Conservation (phyloP, 2,113 vertebrate species). For the Gnathonemus longibarbis region DNA sequence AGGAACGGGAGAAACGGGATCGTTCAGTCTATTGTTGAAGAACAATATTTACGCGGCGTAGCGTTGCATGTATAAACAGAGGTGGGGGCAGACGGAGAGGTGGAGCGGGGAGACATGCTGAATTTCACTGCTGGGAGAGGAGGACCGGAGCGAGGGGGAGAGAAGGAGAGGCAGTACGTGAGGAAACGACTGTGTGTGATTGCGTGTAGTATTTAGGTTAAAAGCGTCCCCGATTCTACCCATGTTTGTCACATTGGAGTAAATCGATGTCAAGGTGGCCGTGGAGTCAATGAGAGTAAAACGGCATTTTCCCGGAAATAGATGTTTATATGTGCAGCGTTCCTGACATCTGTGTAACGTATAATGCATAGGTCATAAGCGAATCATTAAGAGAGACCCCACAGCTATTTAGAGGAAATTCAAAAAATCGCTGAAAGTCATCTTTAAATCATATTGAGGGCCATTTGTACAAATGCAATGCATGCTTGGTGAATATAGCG, state of each 20-base stretch:
- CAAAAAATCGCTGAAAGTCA: background rate
- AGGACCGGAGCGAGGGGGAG: conserved; percentile 37
- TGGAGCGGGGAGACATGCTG: conserved; percentile 28
- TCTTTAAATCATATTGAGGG: background rate
- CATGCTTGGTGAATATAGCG: background rate
- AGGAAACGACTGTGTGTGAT: conserved; percentile 39
- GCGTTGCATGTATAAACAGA: conserved; percentile 41
- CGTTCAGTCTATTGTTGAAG: conserved; percentile 39
- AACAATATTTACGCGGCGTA: conserved; percentile 34
- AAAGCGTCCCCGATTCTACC: conserved; percentile 35
- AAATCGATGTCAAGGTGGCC: conserved; percentile 1
- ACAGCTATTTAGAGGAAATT: background rate
- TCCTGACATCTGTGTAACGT: background rate
- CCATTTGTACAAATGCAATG: background rate
- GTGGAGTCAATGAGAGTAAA: background rate
- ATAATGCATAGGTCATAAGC: background rate
- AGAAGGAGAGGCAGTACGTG: conserved; percentile 41
- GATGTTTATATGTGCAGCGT: background rate
- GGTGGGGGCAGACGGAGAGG: conserved; percentile 14
- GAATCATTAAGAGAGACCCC: background rate
- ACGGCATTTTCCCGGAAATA: background rate
- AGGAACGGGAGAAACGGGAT: background rate
- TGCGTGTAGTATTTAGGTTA: conserved; percentile 48
- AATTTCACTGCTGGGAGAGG: conserved; percentile 45
- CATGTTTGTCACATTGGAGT: conserved; percentile 22